Evolutionary conservation across 2,797 vertebrate genomes (phyloP), one percentile per base, ranked within the genome.

Genomic region (Peromyscus eremicus): DNA sequence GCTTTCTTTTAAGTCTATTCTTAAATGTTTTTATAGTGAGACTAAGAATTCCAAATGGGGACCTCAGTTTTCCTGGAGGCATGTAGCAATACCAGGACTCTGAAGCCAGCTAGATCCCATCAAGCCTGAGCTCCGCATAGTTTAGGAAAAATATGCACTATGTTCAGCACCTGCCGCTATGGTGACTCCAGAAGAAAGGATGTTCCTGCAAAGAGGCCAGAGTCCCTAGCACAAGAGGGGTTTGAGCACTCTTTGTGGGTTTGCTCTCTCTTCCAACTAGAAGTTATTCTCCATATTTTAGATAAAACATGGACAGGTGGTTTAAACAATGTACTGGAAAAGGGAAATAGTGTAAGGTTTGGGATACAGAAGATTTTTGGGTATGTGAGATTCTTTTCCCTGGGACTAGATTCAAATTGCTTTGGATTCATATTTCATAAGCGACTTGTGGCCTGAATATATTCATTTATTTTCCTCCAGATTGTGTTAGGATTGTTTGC

Each of bases 381-480:
- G 46, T 19, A 88, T 52, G 32, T 34, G 32, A 57, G 70, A 96
- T 13, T 81, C 6, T 29, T 89, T 84, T 40, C 55, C 25, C 19
- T n/a, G 34, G 43, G 34, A 71, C 29, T 71, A 71, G 43, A 80
- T 3, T 60, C 13, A 83, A n/a, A 80, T 79, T 92, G 34, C 49
- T 80, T 89, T 75, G 37, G 70, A 76, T 80, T 95, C 27, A 71
- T 46, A 55, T 89, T 86, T 89, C 60, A 85, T 83, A 82, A 95
- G n/a, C 52, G 43, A 4, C 5, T 57, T 62, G 2, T 32, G 40
- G 13, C 40, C 66, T 94, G 29, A 79, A 89, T 89, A 85, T 43
- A 70, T 73, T 91, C 16, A 17, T 14, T 89, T 89, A 49, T 57
- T 91, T 60, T 76, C 40, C 43, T 66, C 49, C 13, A 32, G 37